Conservation (phyloP, 2,797 vertebrate genomes). For the Liasis olivaceus region DNA sequence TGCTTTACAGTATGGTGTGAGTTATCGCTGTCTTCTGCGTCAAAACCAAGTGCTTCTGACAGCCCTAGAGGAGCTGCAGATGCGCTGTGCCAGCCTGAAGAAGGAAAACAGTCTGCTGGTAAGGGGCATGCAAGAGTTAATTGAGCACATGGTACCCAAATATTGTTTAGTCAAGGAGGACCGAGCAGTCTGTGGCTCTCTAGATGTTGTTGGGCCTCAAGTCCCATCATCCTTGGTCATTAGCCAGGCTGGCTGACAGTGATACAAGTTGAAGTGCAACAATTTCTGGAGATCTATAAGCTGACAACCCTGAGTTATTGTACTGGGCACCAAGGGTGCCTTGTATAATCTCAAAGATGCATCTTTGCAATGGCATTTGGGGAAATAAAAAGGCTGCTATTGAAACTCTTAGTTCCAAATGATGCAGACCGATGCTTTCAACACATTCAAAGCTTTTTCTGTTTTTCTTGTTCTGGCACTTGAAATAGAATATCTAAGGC, state of each 20-base stretch:
- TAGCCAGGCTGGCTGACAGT: background rate
- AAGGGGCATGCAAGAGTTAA: conserved; percentile 51
- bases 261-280: background rate
- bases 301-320: background rate
- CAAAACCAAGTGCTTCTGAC: conserved; percentile 89
- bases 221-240: background rate
- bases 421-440: background rate
- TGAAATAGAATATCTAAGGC: background rate
- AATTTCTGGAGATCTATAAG: too few relatives aligned
- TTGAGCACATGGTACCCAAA: background rate
- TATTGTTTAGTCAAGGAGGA: background rate
- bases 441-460: too few relatives aligned
- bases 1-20: conserved; percentile 47
- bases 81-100: conserved; percentile 84
- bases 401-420: background rate
- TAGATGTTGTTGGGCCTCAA: background rate
- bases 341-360: background rate
- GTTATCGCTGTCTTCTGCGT: conserved; percentile 76
- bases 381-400: background rate
- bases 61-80: conserved; percentile 86
- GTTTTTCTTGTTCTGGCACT: background rate
- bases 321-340: background rate
- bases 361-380: background rate
- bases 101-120: conserved; percentile 96
- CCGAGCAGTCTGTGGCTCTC: too few relatives aligned